Base-by-base conservation (phyloP, 2,888 invertebrate species). In the Pollenia angustigena region DNA sequence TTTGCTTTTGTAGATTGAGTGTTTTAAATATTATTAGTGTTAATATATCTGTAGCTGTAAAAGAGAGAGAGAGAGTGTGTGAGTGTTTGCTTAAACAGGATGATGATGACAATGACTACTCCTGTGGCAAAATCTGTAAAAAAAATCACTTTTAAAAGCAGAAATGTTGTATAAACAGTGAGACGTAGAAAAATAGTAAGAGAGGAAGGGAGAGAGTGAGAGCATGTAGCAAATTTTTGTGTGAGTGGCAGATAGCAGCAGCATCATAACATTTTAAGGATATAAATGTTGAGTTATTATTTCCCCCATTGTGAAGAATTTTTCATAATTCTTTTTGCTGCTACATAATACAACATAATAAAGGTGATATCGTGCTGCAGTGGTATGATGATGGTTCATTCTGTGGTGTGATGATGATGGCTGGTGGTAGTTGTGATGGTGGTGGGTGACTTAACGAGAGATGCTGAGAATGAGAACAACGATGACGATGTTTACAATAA, bases 251-350 rank as follows among this genome's bases (percentile, higher is more conserved):
- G 69, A 60, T 9, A 75, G 75, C 62, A 60, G 52, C 18, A 74
- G 84, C 84, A 74, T 72, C 72, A 83, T 74, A 40, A 66, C 56
- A 80, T 79, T 84, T 84, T 84, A 84, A 84, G 79, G 74, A 84
- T 84, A 84, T 79, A 80, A 84, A 84, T 85, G 85, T 79, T 85
- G 85, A 85, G 82, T 82, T 82, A 82, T 82, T 85, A 79, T 85
- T 82, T 85, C 79, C 82, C 79, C 74, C 79, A 79, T 79, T 82
- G 85, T 82, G 82, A 66, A 74, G 60, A 74, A 68, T 52, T 66
- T 40, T 79, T 75, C 74, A 69, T 79, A 74, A 82, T 82, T 68
- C 82, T 69, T 82, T 85, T 85, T 66, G 66, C 78, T 76, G 78
- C 60, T 81, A 68, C 82, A 58, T 62, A 82, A 74, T 68, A 85